Evolutionary conservation across 1,140 invertebrate genomes (phyloP), one percentile per base, ranked within the genome.

Genomic region (Lordiphosa collinella): DNA sequence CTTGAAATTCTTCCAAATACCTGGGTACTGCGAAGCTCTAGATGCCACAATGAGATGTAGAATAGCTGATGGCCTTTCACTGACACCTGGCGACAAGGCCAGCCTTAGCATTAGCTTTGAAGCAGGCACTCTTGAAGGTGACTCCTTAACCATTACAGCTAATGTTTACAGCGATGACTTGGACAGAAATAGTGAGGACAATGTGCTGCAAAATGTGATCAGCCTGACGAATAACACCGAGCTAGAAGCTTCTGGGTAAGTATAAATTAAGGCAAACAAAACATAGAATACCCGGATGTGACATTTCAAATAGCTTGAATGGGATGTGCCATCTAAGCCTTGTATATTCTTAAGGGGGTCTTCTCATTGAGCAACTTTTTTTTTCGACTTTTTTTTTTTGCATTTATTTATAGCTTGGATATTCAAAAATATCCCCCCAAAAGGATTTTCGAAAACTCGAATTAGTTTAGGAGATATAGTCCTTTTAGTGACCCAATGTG

Each of bases 231-330:
- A 89, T 25, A 89, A 87, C 41, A 88, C 88, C 1, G 80, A 90
- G 37, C 76, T 91, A 36, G 82, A 87, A 48, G 86, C 90, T 25
- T 71, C 68, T 6, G 90, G 90, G 90, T 91, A 59, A 67, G 49
- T n/a, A n/a, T n/a, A 5, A 40, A 10, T 14, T n/a, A n/a, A n/a
- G n/a, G n/a, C n/a, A n/a, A n/a, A n/a, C n/a, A n/a, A n/a, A n/a
- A n/a, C n/a, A n/a, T n/a, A n/a, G n/a, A n/a, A n/a, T n/a, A n/a
- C n/a, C n/a, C n/a, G n/a, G n/a, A n/a, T n/a, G n/a, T n/a, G n/a
- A n/a, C n/a, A n/a, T n/a, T n/a, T n/a, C n/a, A n/a, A n/a, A n/a
- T n/a, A n/a, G n/a, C n/a, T n/a, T n/a, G n/a, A n/a, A 3, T 22
- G 4, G 6, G 0, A 22, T 22, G 4, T 5, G 4, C 18, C 18